Percentiles rank a stretch among this genome's conserved stretches.
These are phyloP conservation scores for Metridium senile DNA, from an alignment of 92 coral and sea anemone species.

Conservation along the genomic window DNA sequence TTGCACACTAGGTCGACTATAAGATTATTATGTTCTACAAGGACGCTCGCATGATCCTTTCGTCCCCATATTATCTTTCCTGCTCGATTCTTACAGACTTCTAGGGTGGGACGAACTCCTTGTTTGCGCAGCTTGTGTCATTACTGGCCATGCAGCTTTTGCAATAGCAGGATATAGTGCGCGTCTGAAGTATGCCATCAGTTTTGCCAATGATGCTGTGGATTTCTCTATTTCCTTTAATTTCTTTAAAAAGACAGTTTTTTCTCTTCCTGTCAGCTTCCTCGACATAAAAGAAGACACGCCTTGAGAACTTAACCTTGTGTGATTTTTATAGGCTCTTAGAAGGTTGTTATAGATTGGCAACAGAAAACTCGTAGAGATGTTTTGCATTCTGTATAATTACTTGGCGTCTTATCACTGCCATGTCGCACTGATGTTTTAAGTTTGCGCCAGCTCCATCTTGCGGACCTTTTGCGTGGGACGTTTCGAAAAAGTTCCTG, in stretches of 20 bases:
- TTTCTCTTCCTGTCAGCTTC: constrained; percentile 9
- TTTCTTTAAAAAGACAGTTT: constrained; percentile 25
- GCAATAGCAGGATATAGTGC: constrained; percentile 37
- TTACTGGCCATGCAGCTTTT: constrained; percentile 8
- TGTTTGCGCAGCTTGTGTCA: too few relatives aligned
- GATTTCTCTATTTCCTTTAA: constrained; percentile 25
- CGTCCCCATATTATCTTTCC: too few relatives aligned
- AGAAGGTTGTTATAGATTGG: constrained; percentile 24
- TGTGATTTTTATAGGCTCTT: constrained; percentile 27
- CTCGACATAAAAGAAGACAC: constrained; percentile 29
- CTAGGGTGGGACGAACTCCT: too few relatives aligned
- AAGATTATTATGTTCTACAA: too few relatives aligned
- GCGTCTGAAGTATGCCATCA: background rate
- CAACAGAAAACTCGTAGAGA: constrained; percentile 24
- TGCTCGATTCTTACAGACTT: too few relatives aligned
- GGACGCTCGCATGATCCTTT: too few relatives aligned
- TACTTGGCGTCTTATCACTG: constrained; percentile 41
- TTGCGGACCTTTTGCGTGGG: constrained; percentile 67
- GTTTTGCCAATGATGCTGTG: too few relatives aligned
- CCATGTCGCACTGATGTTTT: constrained; percentile 51
- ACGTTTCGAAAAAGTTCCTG: constrained; percentile 51
- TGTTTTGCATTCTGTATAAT: constrained; percentile 39
- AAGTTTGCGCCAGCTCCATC: constrained; percentile 73
- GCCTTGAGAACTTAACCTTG: constrained; percentile 18
- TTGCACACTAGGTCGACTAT: too few relatives aligned